Evolutionary conservation across 2,797 vertebrate genomes (phyloP).

Genomic region (Etheostoma nigrum): DNA sequence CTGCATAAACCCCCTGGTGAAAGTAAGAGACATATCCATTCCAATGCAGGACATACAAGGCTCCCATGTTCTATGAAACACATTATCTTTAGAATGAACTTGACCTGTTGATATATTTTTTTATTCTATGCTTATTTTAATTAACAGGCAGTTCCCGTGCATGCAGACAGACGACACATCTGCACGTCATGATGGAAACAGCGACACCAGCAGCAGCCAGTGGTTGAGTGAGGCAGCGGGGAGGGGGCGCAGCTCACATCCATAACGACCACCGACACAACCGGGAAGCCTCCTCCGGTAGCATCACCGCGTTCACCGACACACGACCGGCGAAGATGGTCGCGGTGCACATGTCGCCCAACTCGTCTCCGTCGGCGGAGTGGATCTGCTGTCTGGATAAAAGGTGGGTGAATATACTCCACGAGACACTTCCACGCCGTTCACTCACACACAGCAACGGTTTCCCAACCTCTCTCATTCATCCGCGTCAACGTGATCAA

Average conservation of each 20-base stretch:
- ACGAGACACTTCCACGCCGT: constrained; percentile 32
- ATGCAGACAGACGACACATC: constrained; percentile 43
- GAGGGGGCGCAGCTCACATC: constrained; percentile 68
- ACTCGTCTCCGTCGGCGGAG: constrained; percentile 90
- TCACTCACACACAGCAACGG: constrained; percentile 9
- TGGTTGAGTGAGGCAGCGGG: constrained; percentile 61
- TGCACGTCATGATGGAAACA: constrained; percentile 52
- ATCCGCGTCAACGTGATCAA: constrained; percentile 64
- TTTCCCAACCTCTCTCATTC: constrained; percentile 56
- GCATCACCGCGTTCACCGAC: constrained; percentile 53
- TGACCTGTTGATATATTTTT: not conserved
- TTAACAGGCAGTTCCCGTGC: not conserved
- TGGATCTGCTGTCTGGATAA: constrained; percentile 98
- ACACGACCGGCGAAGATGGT: constrained; percentile 90
- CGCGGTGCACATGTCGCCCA: constrained; percentile 89
- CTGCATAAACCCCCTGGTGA: too few relatives aligned
- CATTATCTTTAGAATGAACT: too few relatives aligned
- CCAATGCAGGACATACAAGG: too few relatives aligned
- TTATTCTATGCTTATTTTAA: not conserved
- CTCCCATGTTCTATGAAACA: too few relatives aligned
- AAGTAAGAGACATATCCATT: too few relatives aligned
- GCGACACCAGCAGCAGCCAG: constrained; percentile 40
- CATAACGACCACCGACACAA: constrained; percentile 76
- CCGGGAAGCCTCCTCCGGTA: constrained; percentile 64
- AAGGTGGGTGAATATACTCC: constrained; percentile 84